These are phyloP conservation scores for Cremastinae sp. DNA, from an alignment of 2,888 invertebrate species.

Conservation along the genomic window DNA sequence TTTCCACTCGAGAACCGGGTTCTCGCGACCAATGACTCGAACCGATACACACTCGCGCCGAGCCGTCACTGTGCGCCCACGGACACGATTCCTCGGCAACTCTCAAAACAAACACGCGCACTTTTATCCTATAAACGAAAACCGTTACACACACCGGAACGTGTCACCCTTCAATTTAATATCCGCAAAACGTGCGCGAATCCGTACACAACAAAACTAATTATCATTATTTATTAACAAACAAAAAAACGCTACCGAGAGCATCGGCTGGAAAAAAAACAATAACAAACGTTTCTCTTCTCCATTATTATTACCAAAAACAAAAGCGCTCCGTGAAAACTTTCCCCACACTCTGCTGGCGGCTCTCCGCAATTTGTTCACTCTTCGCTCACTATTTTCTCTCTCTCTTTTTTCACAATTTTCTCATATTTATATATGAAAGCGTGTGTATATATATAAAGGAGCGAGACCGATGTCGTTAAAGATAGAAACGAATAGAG, in stretches of 20 bases:
- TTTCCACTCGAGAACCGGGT: conserved; percentile 40
- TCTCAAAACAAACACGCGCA: conserved; percentile 1
- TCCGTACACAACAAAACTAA: no score
- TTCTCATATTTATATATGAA: not conserved
- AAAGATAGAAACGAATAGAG: conserved; percentile 9
- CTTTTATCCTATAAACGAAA: not conserved
- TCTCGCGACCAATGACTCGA: conserved; percentile 7
- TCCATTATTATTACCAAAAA: not conserved
- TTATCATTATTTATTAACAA: no score
- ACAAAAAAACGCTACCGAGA: no score
- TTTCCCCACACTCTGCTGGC: no score
- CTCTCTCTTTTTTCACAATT: not conserved
- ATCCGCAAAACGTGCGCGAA: no score
- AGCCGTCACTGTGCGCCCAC: not conserved
- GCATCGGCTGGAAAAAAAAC: no score
- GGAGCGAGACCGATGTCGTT: not conserved
- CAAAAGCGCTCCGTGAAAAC: not conserved
- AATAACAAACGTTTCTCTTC: not conserved
- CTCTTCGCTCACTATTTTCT: not conserved
- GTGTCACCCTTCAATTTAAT: not conserved
- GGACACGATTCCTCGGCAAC: not conserved
- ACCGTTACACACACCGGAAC: no score
- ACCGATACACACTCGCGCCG: not conserved
- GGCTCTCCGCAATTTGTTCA: no score
- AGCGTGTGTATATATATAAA: not conserved